Evolutionary conservation across 2,797 vertebrate genomes (phyloP).

Genomic region (Orestias chungarensis): DNA sequence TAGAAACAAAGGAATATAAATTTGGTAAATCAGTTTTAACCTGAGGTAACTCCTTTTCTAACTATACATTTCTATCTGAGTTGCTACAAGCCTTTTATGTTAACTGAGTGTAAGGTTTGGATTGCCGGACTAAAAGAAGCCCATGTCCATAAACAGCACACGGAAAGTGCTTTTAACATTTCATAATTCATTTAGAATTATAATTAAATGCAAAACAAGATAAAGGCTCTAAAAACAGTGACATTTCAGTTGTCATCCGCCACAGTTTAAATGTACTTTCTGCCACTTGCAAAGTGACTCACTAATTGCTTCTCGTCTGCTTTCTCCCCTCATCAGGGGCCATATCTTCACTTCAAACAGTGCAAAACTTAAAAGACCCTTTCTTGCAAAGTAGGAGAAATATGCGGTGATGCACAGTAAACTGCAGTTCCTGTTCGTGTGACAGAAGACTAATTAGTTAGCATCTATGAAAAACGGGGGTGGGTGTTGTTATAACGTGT

Average conservation of each 20-base stretch:
- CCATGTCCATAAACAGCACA: conserved; percentile 9
- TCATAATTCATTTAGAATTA: conserved; percentile 41
- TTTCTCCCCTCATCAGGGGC: conserved; percentile 28
- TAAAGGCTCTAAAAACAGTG: conserved; percentile 37
- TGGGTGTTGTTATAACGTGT: not conserved
- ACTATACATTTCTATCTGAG: conserved; percentile 31
- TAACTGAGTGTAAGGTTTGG: conserved; percentile 34
- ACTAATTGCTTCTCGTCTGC: conserved; percentile 47
- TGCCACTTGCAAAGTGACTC: conserved; percentile 47
- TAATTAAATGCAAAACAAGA: conserved; percentile 51
- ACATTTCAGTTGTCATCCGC: conserved; percentile 47
- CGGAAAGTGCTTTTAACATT: conserved; percentile 44
- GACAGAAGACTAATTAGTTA: conserved; percentile 14
- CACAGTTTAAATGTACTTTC: conserved; percentile 42
- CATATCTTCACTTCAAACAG: conserved; percentile 46
- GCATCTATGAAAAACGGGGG: conserved; percentile 8
- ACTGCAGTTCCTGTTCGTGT: conserved; percentile 7
- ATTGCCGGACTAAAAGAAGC: conserved; percentile 19
- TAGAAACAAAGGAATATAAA: not conserved
- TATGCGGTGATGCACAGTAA: not conserved
- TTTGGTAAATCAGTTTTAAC: no score
- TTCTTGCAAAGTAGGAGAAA: conserved; percentile 12
- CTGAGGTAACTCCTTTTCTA: no score
- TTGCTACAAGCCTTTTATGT: conserved; percentile 29
- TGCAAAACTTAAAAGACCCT: conserved; percentile 15